Base-by-base conservation (phyloP, 2,888 invertebrate genomes). In the Eretmocerus hayati region DNA sequence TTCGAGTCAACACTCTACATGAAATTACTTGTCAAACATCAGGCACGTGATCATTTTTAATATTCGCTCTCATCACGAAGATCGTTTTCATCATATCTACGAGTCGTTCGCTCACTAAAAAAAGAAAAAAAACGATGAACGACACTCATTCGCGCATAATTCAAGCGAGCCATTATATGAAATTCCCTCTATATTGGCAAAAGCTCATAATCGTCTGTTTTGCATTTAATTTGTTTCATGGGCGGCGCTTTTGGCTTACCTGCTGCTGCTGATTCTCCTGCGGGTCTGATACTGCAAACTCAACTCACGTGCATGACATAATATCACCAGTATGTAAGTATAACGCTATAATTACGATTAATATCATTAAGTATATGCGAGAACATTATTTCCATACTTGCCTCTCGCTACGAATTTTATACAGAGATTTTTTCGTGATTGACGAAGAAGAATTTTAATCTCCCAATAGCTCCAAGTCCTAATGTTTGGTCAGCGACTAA, bases 171-270 rank as follows among this genome's bases (percentile, higher is more conserved):
- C 11, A 26, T 26, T 9, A 26, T 26, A n/a, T n/a, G 6, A 26
- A 11, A 9, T 26, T 6, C 26, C 26, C 11, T 11, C 11, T 26
- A 26, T 30, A 46, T 42, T 26, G 35, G 38, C 35, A 41, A 41
- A 30, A 18, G 35, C 36, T 22, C 37, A 41, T 49, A 52, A 52
- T 49, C 45, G n/a, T 49, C 40, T 40, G 48, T 44, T 56, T 56
- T 58, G 53, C 55, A 57, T 57, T 59, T 56, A 56, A 58, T 64
- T 57, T 65, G 65, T 66, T 66, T 60, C 65, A 67, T 59, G 59
- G 48, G 41, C 50, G 53, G 58, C 35, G 38, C 33, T 52, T 53
- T 46, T 47, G 4, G 22, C 30, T 26, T 19, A 11, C 3, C 19
- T 30, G 48, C 51, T 54, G 52, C 45, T 50, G 43, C 32, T 30